Percentiles rank a stretch among this genome's conserved stretches.
These are phyloP conservation scores for Oophaga pumilio DNA, from an alignment of 2,113 vertebrate genomes.

Conservation along the genomic window DNA sequence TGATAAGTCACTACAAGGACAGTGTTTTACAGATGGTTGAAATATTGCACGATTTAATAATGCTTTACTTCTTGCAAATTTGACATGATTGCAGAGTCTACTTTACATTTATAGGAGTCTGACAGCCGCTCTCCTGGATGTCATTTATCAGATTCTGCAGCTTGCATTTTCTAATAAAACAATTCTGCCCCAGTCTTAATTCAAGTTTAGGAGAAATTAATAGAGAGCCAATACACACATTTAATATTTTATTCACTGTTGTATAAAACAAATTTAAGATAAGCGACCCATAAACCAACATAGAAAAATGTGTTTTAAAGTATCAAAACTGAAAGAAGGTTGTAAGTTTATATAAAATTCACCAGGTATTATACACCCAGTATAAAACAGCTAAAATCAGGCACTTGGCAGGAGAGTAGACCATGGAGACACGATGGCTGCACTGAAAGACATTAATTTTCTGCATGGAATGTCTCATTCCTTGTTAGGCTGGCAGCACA, in stretches of 20 bases:
- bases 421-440: not conserved
- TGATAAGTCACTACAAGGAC: too few species aligned
- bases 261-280: slow-evolving; percentile 18
- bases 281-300: not conserved
- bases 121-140: too few species aligned
- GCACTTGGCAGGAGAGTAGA: not conserved
- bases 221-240: not conserved
- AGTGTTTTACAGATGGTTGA: too few species aligned
- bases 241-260: not conserved
- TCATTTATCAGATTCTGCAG: too few species aligned
- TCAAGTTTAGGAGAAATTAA: not conserved
- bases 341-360: not conserved
- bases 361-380: not conserved
- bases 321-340: not conserved
- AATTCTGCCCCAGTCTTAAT: not conserved
- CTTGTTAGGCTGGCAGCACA: too few species aligned
- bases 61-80: too few species aligned
- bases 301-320: not conserved
- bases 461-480: too few species aligned
- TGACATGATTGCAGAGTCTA: too few species aligned
- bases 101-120: too few species aligned
- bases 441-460: too few species aligned
- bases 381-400: not conserved
- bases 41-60: too few species aligned
- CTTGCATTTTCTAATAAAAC: not conserved